These are phyloP conservation scores for Ladona fulva DNA, from an alignment of 1,140 invertebrate genomes.

Conservation along the genomic window DNA sequence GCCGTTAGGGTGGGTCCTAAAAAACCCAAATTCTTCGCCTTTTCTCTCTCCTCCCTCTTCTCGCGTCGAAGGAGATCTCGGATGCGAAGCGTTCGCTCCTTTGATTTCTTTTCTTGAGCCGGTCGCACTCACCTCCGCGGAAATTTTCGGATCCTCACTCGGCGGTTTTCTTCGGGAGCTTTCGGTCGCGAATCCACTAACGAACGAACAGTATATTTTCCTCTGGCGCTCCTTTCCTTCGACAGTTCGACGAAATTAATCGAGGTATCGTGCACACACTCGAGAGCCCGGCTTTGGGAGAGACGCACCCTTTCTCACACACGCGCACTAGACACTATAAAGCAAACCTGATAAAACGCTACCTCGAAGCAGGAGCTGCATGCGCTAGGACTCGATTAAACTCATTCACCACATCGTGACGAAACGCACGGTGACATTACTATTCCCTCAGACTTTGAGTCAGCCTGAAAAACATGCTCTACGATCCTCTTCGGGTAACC, in stretches of 20 bases:
- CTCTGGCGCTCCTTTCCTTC: no score
- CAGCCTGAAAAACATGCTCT: conserved; percentile 4
- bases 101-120: no score
- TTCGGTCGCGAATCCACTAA: no score
- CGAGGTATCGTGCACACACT: not conserved
- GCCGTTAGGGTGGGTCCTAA: not conserved
- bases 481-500: not conserved
- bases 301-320: not conserved
- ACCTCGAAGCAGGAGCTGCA: not conserved
- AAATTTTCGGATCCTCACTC: no score
- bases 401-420: conserved; percentile 3
- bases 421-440: not conserved
- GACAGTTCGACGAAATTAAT: no score
- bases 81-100: no score
- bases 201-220: no score
- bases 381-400: not conserved
- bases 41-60: not conserved
- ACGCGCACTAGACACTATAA: not conserved
- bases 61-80: no score
- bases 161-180: no score
- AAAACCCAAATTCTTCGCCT: not conserved
- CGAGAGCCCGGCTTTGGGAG: not conserved
- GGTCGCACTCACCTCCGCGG: no score
- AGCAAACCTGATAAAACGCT: not conserved
- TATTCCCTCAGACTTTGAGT: not conserved